A percentile compares a stretch with the other conserved stretches of the same genome.
Conservation (phyloP, 1,140 invertebrate genomes). For the Leptopilina boulardi region DNA sequence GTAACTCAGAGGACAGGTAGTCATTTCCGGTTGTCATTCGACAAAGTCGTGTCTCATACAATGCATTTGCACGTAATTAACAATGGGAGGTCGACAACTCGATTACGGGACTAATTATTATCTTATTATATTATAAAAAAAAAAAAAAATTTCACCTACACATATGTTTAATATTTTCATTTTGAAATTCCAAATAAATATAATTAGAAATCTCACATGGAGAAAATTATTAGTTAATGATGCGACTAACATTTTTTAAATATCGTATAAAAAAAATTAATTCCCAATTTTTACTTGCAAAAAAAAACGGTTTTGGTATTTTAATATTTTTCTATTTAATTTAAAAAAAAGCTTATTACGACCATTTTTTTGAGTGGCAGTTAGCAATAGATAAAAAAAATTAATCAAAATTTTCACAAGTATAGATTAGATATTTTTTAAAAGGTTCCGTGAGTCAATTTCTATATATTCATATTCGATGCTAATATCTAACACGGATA, state of each 20-base stretch:
- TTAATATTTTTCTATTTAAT: no score
- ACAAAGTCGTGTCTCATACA: conserved; percentile 5
- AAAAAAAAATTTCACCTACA: conserved; percentile 2
- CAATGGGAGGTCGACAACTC: conserved; percentile 3
- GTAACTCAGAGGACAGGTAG: conserved; percentile 1
- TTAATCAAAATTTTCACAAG: not conserved
- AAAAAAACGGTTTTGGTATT: no score
- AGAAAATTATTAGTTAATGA: no score
- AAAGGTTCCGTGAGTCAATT: not conserved
- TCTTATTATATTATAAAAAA: no score
- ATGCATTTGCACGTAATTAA: conserved; percentile 17
- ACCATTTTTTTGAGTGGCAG: not conserved
- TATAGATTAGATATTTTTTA: not conserved
- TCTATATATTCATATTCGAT: not conserved
- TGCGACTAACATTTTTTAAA: no score
- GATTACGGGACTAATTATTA: conserved; percentile 20
- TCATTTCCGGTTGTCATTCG: conserved; percentile 18
- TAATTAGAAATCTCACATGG: no score
- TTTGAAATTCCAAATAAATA: no score
- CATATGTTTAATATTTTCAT: not conserved
- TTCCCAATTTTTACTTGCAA: no score
- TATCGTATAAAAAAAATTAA: no score
- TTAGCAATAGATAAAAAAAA: not conserved
- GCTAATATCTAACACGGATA: not conserved
- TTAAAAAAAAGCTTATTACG: not conserved